These are phyloP conservation scores for Rhopalosiphum maidis DNA, from an alignment of 1,140 invertebrate species.

Conservation along the genomic window DNA sequence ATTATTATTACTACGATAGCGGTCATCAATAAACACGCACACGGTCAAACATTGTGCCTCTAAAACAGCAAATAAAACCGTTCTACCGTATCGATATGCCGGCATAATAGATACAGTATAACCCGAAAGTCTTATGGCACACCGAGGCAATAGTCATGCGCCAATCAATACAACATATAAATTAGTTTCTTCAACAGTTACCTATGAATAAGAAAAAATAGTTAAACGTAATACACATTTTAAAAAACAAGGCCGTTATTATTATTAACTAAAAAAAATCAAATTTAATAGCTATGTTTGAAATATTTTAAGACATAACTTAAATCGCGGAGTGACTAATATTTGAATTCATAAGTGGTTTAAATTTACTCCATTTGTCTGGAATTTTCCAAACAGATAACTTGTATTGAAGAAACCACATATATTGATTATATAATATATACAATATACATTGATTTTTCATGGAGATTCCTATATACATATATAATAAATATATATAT, in stretches of 20 bases:
- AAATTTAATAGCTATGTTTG: too few relatives aligned
- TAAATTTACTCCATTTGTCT: too few relatives aligned
- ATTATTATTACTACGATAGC: background rate
- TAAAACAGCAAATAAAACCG: background rate
- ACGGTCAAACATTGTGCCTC: background rate
- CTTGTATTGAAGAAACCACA: background rate
- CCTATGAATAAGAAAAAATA: background rate
- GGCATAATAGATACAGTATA: background rate
- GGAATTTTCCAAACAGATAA: background rate
- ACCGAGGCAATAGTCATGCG: background rate
- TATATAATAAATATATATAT: too few relatives aligned
- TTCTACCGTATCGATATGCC: background rate
- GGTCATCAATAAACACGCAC: background rate
- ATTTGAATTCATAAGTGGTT: background rate
- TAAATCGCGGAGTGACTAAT: background rate
- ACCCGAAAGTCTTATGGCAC: background rate
- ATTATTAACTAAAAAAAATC: too few relatives aligned
- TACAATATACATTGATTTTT: background rate
- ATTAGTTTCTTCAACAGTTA: background rate
- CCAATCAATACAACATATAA: background rate
- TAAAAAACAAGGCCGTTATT: background rate
- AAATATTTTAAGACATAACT: background rate
- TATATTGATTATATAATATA: background rate
- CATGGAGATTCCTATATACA: too few relatives aligned
- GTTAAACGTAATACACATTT: background rate